These are phyloP conservation scores for Apostichopus japonicus DNA, from an alignment of 35 echinoderm and acorn worm genomes.

Conservation along the genomic window DNA sequence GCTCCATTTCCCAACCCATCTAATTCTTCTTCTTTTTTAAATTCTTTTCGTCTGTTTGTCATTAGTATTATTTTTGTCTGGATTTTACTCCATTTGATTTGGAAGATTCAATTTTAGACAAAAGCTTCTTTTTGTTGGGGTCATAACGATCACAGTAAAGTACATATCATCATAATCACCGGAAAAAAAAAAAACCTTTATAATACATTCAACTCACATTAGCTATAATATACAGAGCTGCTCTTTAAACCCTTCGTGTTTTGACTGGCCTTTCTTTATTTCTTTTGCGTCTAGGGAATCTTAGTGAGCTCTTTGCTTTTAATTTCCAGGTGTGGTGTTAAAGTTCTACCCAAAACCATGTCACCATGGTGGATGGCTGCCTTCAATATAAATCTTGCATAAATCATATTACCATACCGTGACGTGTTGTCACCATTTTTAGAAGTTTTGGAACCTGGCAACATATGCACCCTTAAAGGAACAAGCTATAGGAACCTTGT, in stretches of 20 bases:
- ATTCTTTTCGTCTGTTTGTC: no score
- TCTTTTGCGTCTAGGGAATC: background rate
- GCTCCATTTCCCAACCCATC: no score
- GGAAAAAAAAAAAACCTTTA: no score
- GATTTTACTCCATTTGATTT: no score
- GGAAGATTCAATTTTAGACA: no score
- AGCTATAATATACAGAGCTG: no score
- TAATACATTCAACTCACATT: no score
- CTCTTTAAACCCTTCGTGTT: background rate
- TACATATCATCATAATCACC: no score
- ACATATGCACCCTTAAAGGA: background rate
- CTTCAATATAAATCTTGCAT: conserved; percentile 52
- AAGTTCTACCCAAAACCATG: conserved; percentile 5
- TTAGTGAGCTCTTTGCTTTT: background rate
- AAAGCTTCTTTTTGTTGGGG: no score
- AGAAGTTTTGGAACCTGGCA: background rate
- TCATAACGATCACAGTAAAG: no score
- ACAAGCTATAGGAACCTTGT: background rate
- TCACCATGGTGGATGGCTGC: conserved; percentile 26
- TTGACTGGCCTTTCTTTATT: background rate
- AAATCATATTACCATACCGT: conserved; percentile 28
- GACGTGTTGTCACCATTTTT: conserved; percentile 40
- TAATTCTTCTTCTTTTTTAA: no score
- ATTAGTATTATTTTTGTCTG: no score
- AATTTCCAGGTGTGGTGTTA: background rate